Base-by-base conservation (phyloP, 2,888 invertebrate species). In the Drosophila aldrichi region DNA sequence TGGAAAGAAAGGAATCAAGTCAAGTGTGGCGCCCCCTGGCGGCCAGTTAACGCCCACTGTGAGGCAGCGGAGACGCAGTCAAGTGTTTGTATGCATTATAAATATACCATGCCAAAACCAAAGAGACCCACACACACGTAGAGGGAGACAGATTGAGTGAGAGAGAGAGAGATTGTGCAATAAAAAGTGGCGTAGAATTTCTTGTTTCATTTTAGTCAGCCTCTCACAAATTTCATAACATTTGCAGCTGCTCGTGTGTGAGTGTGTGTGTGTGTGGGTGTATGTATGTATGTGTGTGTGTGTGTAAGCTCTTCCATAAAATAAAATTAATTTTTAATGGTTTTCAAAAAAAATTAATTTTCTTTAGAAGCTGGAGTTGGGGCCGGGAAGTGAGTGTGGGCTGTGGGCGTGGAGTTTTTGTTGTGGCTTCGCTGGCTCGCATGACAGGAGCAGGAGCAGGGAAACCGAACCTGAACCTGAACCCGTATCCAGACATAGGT, bases 321-420 rank as follows among this genome's bases (percentile, higher is more conserved):
- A 86, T 78, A 88, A 85, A 86, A 86, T 86, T 82, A 88, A 86
- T 86, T 88, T 90, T 88, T 90, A 86, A 90, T 90, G 90, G 89
- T 82, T 90, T 89, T 85, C 58, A 66, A 79, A 74, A 86, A 89
- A 90, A 80, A 86, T 89, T 86, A 86, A 86, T 86, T 88, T 86
- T 88, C 90, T 71, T 77, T 88, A 79, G 80, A 71, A 78, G 65
- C 81, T 69, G 68, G 38, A 16, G 36, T 10, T 44, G 25, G 4
- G 25, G 22, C 4, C 9, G 44, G 2, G 0, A 32, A 32, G 9
- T 7, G 8, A 3, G 16, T 1, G 46, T 8, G 16, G 14, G 22
- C n/a, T 1, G 46, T 16, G 16, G 25, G 9, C 1, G 14, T 34
- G 20, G 60, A 62, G 73, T 81, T 81, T 74, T 74, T 78, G 81